phyloP scores from a whole-genome alignment of 2,888 invertebrate genomes.

The Drosophila setosimentum region DNA sequence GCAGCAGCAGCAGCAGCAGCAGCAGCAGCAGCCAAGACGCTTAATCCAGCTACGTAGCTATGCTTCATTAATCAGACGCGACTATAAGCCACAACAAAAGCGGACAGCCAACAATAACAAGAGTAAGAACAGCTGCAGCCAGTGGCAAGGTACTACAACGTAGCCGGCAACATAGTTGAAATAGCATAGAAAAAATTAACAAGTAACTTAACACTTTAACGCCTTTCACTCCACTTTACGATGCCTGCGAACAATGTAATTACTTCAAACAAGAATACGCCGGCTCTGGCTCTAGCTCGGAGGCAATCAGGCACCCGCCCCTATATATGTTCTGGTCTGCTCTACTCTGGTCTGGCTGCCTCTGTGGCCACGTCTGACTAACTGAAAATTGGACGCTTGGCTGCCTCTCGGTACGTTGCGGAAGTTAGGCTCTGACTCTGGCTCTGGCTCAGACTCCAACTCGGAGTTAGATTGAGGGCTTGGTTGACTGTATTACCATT shows the following conservation, averaged over 20 bases:
- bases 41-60: conserved; percentile 77
- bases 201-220: conserved; percentile 82
- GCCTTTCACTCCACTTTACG: conserved; percentile 79
- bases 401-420: conserved; percentile 41
- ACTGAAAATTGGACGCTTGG: conserved; percentile 59
- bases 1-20: conserved; percentile 46
- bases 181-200: conserved; percentile 71
- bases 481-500: conserved; percentile 74
- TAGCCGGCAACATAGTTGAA: conserved; percentile 51
- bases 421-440: conserved; percentile 42
- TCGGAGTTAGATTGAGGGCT: conserved; percentile 9
- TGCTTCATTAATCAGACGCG: conserved; percentile 78
- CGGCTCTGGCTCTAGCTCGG: conserved; percentile 3
- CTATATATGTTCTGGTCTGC: background rate
- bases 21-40: conserved; percentile 42
- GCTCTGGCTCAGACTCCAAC: conserved; percentile 4
- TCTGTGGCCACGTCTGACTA: conserved; percentile 30
- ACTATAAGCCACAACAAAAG: conserved; percentile 76
- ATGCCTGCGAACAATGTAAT: conserved; percentile 78
- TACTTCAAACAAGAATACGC: conserved; percentile 71
- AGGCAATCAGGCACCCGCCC: background rate
- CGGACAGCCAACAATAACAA: conserved; percentile 35
- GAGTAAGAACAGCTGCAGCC: conserved; percentile 8
- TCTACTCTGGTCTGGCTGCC: background rate
- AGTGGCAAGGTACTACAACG: conserved; percentile 22